These are phyloP conservation scores for Laticauda colubrina DNA, from an alignment of 2,113 vertebrate species.

Conservation along the genomic window DNA sequence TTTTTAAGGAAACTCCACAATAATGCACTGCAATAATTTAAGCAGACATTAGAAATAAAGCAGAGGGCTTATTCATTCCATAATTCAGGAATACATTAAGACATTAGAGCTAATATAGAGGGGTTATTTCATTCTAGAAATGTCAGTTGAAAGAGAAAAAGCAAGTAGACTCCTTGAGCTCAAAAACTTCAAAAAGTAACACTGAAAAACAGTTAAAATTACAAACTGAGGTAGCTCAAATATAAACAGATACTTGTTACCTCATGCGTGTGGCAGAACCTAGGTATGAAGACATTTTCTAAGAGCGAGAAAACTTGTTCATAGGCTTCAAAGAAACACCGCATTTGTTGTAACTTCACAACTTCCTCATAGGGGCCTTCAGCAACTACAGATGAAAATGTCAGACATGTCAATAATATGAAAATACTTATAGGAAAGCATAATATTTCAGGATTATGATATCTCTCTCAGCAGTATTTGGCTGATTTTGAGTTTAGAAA, in stretches of 20 bases:
- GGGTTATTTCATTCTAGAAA: neutral
- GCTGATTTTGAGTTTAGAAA: neutral
- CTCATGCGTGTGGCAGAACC: constrained; percentile 98
- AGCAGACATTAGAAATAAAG: neutral
- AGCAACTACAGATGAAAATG: constrained; percentile 75
- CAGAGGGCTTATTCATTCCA: neutral
- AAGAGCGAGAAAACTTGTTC: constrained; percentile 93
- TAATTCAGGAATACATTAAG: neutral
- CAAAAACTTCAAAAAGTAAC: neutral
- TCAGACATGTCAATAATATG: constrained; percentile 15
- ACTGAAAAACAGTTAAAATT: neutral
- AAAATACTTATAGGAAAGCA: neutral
- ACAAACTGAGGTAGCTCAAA: neutral
- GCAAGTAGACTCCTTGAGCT: neutral
- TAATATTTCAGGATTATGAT: neutral
- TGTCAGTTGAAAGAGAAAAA: neutral
- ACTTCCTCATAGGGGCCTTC: constrained; percentile 81
- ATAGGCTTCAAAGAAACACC: constrained; percentile 93
- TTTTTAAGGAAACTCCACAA: neutral
- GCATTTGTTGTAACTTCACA: constrained; percentile 91
- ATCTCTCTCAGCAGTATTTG: neutral
- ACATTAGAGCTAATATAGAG: neutral
- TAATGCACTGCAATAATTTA: neutral
- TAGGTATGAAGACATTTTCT: constrained; percentile 92
- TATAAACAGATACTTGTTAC: constrained; percentile 62